Evolutionary conservation across 2,113 vertebrate genomes (phyloP), one percentile per base, ranked within the genome.

Genomic region (Menidia beryllina): DNA sequence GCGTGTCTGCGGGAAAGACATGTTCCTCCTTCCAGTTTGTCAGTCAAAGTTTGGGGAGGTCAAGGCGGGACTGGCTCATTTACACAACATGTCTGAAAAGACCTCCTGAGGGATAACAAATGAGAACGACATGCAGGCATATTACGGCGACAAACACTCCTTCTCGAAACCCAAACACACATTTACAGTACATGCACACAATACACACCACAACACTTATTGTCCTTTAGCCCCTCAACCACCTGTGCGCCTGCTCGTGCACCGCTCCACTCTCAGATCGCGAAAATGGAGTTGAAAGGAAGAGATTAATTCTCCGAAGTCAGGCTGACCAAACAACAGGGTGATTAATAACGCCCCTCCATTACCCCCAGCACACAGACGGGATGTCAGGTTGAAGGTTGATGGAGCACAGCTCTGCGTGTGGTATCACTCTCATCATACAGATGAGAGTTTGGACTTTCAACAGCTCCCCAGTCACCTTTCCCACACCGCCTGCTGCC

Each of bases 351-450:
- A 73, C 84, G 77, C 55, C 75, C 77, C 74, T 76, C 82, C 77
- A 88, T 89, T 92, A 90, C 80, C 90, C 83, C 87, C 85, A 87
- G 80, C 86, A 86, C 87, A 89, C 89, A 87, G 85, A 91, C 74
- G 88, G 88, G 84, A 81, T 66, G 67, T 85, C 84, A 85, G 91
- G 88, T 88, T 90, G 89, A 92, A 92, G 91, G 89, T 89, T 89
- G 91, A 91, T 78, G 79, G 88, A 87, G 86, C 91, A 81, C 84
- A 87, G 81, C 72, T 23, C 69, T 17, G 75, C 75, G 83, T 85
- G 84, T 51, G 84, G 78, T 72, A 79, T 75, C 79, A 83, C 81
- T 72, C 70, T 78, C 72, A 60, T 87, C 91, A 83, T 79, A 87
- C 82, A 80, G 81, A 89, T 89, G 76, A 86, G 72, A 74, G 53